Evolutionary conservation across 2,888 invertebrate genomes (phyloP), one percentile per base, ranked within the genome.

Genomic region (Hartigia nigra): DNA sequence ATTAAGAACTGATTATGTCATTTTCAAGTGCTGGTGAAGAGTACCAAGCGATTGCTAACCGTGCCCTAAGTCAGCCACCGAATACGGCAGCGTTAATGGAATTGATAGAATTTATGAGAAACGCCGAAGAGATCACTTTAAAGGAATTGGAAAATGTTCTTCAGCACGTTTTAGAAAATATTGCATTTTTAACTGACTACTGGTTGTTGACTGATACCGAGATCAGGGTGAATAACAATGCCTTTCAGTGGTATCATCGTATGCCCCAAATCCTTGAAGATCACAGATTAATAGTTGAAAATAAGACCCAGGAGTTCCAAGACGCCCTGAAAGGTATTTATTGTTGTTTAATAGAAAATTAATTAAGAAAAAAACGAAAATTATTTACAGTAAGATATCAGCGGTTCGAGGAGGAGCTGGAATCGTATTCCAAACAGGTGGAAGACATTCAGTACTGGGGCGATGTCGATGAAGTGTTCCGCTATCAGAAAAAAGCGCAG

Each of bases 11-110:
- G 9, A 23, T 23, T 35, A 74, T 70, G 75, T 78, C 74, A 70
- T n/a, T 79, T 85, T 90, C 74, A 89, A 97, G 97, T 75, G 93
- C 97, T 78, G 96, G 95, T 80, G 96, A 96, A 77, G 97, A 98
- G 87, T 98, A 98, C 90, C 94, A 96, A 84, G 90, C 91, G 3
- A 97, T 98, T 82, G 94, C 96, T 0, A 96, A 95, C 82, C 96
- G 95, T 81, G 94, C 97, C 0, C 91, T 98, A 77, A 95, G 95
- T 0, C 94, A 95, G 1, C 98, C 99, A 0, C 92, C 93, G 14
- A 95, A 96, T 89, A 98, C 98, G 0, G 95, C 96, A 0, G 96
- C 96, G 80, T 91, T 99, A 76, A 97, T 98, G 96, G 95, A 95
- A 1, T 93, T 98, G 69, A 96, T 97, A 82, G 95, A 94, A 4